Conservation (phyloP, 1,140 invertebrate species). For the Eumeta japonica region DNA sequence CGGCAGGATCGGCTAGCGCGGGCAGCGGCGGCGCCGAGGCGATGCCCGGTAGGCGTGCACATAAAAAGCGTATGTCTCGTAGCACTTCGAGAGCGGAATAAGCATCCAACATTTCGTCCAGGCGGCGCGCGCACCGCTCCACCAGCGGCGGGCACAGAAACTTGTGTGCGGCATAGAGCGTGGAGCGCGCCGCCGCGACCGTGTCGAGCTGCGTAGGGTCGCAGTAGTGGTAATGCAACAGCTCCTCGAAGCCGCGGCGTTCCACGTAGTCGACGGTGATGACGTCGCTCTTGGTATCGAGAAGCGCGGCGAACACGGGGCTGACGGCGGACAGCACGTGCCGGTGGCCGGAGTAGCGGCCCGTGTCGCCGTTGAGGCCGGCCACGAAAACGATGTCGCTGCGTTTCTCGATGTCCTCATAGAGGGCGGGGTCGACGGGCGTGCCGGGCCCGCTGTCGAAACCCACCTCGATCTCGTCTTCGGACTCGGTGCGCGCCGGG, state of each 20-base stretch:
- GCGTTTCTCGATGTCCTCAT: conserved; percentile 60
- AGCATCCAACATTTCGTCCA: conserved; percentile 54
- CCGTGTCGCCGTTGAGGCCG: conserved; percentile 60
- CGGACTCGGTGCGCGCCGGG: conserved; percentile 32
- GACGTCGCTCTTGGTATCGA: conserved; percentile 50
- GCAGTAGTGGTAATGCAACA: conserved; percentile 66
- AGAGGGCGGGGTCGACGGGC: conserved; percentile 10
- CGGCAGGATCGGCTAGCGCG: conserved; percentile 27
- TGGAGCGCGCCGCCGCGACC: conserved; percentile 62
- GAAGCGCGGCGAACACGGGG: conserved; percentile 41
- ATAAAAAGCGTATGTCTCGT: conserved; percentile 46
- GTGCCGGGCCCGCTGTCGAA: neutral
- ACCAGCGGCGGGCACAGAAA: conserved; percentile 66
- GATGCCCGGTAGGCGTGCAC: conserved; percentile 41
- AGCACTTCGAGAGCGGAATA: conserved; percentile 46
- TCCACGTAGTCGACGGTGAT: conserved; percentile 62
- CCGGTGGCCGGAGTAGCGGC: conserved; percentile 68
- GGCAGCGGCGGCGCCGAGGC: conserved; percentile 42
- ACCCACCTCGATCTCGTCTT: conserved; percentile 18
- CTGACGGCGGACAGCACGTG: conserved; percentile 65
- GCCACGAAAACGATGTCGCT: conserved; percentile 70
- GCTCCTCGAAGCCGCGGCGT: conserved; percentile 67
- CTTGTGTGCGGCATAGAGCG: conserved; percentile 68
- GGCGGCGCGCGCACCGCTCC: conserved; percentile 61
- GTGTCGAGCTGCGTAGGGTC: conserved; percentile 64